Percentiles rank a stretch among this genome's conserved stretches.
Evolutionary conservation across 2,888 invertebrate genomes (phyloP).

Genomic region (Monopis laevigella): DNA sequence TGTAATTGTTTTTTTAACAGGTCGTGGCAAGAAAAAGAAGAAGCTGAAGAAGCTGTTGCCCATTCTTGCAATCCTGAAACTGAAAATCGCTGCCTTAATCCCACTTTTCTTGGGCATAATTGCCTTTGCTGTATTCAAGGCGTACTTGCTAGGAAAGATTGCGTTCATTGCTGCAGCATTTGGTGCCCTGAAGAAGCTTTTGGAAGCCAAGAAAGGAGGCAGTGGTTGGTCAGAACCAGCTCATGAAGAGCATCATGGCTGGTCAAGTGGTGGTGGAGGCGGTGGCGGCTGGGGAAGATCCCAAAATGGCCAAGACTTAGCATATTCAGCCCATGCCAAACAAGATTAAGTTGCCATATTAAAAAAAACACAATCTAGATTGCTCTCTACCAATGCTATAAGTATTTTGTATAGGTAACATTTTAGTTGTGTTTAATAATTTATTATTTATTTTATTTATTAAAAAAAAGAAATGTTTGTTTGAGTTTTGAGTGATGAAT

Average conservation of each 20-base stretch:
- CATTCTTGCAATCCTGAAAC: constrained; percentile 77
- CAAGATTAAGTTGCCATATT: constrained; percentile 44
- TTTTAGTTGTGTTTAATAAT: neutral
- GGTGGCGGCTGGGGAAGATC: constrained; percentile 70
- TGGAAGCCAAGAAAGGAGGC: constrained; percentile 75
- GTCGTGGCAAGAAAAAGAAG: constrained; percentile 84
- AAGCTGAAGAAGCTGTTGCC: constrained; percentile 79
- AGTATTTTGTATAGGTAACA: neutral
- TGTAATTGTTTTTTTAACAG: constrained; percentile 49
- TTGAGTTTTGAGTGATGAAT: neutral
- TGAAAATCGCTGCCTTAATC: constrained; percentile 79
- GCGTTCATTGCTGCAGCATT: constrained; percentile 81
- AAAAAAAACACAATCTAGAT: too few relatives aligned
- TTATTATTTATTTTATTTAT: constrained; percentile 18
- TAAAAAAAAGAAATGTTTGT: too few relatives aligned
- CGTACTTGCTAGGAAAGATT: constrained; percentile 83
- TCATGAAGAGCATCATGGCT: constrained; percentile 64
- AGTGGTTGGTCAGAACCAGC: constrained; percentile 77
- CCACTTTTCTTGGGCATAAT: constrained; percentile 79
- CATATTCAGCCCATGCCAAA: constrained; percentile 72
- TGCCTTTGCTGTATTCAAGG: constrained; percentile 85
- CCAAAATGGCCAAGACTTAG: constrained; percentile 71
- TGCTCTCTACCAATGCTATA: too few relatives aligned
- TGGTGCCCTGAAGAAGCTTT: constrained; percentile 72
- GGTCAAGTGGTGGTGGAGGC: constrained; percentile 52